A percentile compares a stretch with the other conserved stretches of the same genome.
phyloP scores from a whole-genome alignment of 2,888 invertebrate species.

The Chloroclysta siterata region DNA sequence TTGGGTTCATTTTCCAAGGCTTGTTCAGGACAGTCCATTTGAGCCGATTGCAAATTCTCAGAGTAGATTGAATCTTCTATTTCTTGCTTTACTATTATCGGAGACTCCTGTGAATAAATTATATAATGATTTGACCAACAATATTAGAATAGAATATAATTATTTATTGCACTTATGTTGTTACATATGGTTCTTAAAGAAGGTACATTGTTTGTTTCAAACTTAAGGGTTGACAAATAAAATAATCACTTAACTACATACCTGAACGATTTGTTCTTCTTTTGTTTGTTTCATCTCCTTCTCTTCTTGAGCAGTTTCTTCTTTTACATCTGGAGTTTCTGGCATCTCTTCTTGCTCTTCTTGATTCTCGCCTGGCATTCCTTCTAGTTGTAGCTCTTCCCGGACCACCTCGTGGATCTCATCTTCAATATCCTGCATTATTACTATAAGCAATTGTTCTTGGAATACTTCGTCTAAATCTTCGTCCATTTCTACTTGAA shows the following conservation, averaged over 20 bases:
- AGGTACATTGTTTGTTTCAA: too few species aligned
- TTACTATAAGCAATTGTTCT: conserved; percentile 7
- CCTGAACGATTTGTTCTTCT: conserved; percentile 6
- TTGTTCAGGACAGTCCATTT: conserved; percentile 5
- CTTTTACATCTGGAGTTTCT: conserved; percentile 9
- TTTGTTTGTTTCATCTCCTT: conserved; percentile 3
- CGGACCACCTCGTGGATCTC: conserved; percentile 15
- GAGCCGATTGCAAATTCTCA: conserved; percentile 6
- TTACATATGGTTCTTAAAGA: too few species aligned
- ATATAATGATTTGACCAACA: too few species aligned
- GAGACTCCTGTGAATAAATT: conserved; percentile 11
- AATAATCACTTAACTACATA: not conserved
- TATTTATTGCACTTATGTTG: too few species aligned
- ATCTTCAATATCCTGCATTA: conserved; percentile 10
- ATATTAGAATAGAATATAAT: too few species aligned
- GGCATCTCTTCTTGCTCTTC: conserved; percentile 16
- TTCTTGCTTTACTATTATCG: conserved; percentile 20
- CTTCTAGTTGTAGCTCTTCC: conserved; percentile 10
- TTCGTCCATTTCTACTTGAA: conserved; percentile 2
- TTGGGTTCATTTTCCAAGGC: not conserved
- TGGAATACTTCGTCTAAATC: conserved; percentile 1
- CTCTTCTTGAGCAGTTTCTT: conserved; percentile 16
- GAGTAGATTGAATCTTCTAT: conserved; percentile 17
- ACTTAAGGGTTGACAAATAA: not conserved
- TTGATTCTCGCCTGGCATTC: conserved; percentile 6